Conservation (phyloP, 2,888 invertebrate genomes). For the Eubasilissa splendida region DNA sequence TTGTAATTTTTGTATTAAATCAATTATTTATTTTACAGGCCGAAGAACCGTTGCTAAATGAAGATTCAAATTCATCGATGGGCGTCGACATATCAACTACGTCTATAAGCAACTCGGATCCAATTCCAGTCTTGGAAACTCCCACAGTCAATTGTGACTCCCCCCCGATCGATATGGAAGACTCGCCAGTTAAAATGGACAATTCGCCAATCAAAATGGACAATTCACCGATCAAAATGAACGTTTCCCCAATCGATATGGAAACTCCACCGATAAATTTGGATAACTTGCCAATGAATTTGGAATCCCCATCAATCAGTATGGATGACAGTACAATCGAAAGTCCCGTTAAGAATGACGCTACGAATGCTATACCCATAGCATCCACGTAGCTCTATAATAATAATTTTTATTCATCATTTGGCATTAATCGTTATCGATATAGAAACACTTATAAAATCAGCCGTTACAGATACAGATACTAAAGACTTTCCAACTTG, state of each 20-base stretch:
- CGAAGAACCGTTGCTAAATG: constrained; percentile 53
- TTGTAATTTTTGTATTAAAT: too few relatives aligned
- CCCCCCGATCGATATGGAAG: constrained; percentile 8
- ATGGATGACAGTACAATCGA: background rate
- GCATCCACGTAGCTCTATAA: background rate
- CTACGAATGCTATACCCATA: constrained; percentile 6
- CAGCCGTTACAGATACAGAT: background rate
- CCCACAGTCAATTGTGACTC: background rate
- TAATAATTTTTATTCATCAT: background rate
- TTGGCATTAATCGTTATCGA: background rate
- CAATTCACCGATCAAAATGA: constrained; percentile 6
- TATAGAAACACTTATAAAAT: background rate
- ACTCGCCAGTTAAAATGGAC: background rate
- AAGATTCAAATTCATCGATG: constrained; percentile 55
- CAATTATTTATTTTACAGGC: constrained; percentile 45
- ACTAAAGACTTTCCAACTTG: too few relatives aligned
- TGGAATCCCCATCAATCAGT: background rate
- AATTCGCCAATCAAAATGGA: background rate
- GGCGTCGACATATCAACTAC: constrained; percentile 43
- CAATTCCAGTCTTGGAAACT: background rate
- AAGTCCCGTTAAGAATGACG: constrained; percentile 14
- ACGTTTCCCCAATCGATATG: background rate
- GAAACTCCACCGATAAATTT: constrained; percentile 3
- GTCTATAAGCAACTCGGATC: background rate
- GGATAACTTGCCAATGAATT: background rate